Percentiles rank a stretch among this genome's conserved stretches.
Conservation (phyloP, 2,888 invertebrate species). For the Thecophora atra region DNA sequence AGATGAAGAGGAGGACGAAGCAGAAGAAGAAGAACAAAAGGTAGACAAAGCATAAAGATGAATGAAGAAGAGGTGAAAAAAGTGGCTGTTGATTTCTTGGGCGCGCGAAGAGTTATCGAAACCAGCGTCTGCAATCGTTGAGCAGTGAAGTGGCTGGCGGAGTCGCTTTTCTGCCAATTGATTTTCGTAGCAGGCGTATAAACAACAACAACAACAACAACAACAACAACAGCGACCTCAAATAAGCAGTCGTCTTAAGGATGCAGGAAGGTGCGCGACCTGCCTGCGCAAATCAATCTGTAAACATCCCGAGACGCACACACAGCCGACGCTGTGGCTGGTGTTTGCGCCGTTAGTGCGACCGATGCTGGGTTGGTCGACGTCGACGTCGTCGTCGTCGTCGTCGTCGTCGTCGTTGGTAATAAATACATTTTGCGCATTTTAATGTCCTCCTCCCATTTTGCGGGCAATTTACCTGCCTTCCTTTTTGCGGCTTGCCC, state of each 20-base stretch:
- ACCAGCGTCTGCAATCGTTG: slow-evolving; percentile 6
- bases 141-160: background rate
- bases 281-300: slow-evolving; percentile 44
- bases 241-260: slow-evolving; percentile 12
- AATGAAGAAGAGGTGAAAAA: slow-evolving; percentile 6
- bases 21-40: background rate
- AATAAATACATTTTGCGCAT: slow-evolving; percentile 64
- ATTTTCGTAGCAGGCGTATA: slow-evolving; percentile 35
- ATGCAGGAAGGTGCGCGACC: slow-evolving; percentile 30
- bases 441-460: slow-evolving; percentile 63
- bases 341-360: slow-evolving; percentile 25
- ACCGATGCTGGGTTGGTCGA: slow-evolving; percentile 29
- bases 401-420: slow-evolving; percentile 42
- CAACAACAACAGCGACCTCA: slow-evolving; percentile 2
- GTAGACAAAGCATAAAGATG: background rate
- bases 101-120: slow-evolving; percentile 14
- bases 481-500: slow-evolving; percentile 9
- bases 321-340: slow-evolving; percentile 6
- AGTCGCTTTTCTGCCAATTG: slow-evolving; percentile 35
- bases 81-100: slow-evolving; percentile 9
- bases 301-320: slow-evolving; percentile 41
- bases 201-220: slow-evolving; percentile 29
- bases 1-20: background rate
- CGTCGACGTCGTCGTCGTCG: slow-evolving; percentile 20
- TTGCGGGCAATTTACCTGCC: slow-evolving; percentile 57